phyloP scores from a whole-genome alignment of 2,797 vertebrate genomes.

The Aeoliscus strigatus region DNA sequence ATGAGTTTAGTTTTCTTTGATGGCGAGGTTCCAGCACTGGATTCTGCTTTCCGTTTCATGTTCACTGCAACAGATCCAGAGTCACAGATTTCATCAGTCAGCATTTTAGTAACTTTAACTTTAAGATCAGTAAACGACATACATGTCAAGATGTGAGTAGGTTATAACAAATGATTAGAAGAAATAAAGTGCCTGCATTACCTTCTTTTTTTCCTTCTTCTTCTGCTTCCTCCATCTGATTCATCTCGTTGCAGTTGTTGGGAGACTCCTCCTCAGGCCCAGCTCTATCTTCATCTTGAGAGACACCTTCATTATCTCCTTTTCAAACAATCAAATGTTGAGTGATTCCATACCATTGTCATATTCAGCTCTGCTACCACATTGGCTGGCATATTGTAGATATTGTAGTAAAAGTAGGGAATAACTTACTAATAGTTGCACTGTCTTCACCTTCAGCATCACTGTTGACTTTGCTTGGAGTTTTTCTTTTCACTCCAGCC shows the following conservation, averaged over 20 bases:
- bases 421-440: constrained; percentile 22
- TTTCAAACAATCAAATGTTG: constrained; percentile 13
- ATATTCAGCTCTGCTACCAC: not conserved
- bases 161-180: not conserved
- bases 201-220: constrained; percentile 22
- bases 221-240: not conserved
- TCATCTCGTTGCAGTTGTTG: no score
- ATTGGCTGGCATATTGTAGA: not conserved
- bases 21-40: constrained; percentile 3
- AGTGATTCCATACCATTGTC: not conserved
- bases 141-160: constrained; percentile 7
- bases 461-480: constrained; percentile 7
- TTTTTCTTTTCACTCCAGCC: constrained; percentile 17
- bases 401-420: not conserved
- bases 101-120: no score
- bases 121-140: no score
- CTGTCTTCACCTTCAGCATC: constrained; percentile 5
- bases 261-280: no score
- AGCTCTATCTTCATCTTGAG: not conserved
- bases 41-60: constrained; percentile 35
- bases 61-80: constrained; percentile 20
- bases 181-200: not conserved
- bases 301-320: constrained; percentile 1
- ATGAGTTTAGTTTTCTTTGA: constrained; percentile 52
- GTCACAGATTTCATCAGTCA: not conserved